Base-by-base conservation (phyloP, 2,888 invertebrate species). In the Drosophila pegasa region DNA sequence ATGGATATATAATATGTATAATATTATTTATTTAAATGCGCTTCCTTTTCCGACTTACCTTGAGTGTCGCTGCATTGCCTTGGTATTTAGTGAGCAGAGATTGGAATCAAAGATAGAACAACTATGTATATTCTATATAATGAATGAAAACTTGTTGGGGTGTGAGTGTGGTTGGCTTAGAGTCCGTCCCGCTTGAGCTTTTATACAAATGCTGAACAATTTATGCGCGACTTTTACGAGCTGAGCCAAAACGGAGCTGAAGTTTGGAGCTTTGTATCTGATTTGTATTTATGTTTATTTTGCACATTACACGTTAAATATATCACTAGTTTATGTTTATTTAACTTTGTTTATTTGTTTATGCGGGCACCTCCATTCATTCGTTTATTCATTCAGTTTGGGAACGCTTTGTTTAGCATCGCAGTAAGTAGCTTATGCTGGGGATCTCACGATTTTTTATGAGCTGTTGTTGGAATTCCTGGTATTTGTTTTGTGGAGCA, bases 281-380 rank as follows among this genome's bases (percentile, higher is more conserved):
- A 61, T 68, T 71, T 66, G 45, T 61, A 58, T 81, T 38, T 48
- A 40, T 59, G 66, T 82, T 86, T 82, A 68, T 63, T 83, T 82
- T 81, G 65, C 86, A 87, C 82, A 67, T 81, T 82, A 75, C 75
- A 80, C 64, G 45, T 70, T 68, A 70, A 58, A 63, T 75, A 81
- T 80, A 85, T 84, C 84, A 84, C 87, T 81, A 87, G 87, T 77
- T 81, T 67, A 80, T 87, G 84, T 84, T 75, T 85, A 71, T 69
- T 73, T 78, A 68, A 48, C 18, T 69, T 69, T 56, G 55, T 67
- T 86, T 87, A 58, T 80, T 58, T 65, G 74, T 60, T 68, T 66
- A 64, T 66, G 61, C 59, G 69, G 45, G 47, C 60, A 50, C 59
- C 54, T 59, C 54, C 69, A 82, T 75, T 68, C 66, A 64, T 54